phyloP scores from a whole-genome alignment of 2,113 vertebrate genomes.

The Rhipidura dahli region DNA sequence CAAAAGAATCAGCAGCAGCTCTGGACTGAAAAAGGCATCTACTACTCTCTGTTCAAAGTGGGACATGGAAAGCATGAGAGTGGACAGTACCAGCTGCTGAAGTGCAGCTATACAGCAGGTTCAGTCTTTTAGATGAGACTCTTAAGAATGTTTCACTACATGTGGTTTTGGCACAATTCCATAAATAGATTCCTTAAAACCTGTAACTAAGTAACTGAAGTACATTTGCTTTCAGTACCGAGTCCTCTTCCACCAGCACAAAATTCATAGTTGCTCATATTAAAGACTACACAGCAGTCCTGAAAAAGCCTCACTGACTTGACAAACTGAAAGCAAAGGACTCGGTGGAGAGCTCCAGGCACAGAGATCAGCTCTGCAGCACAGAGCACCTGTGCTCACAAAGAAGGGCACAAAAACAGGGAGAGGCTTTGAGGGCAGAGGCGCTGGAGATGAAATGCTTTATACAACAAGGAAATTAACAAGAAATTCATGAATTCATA shows the following conservation, averaged over 20 bases:
- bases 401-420: neutral
- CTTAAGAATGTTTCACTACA: neutral
- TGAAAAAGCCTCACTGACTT: neutral
- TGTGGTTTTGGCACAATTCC: neutral
- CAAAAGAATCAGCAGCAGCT: slow-evolving; percentile 87
- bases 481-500: neutral
- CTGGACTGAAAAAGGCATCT: slow-evolving; percentile 77
- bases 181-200: neutral
- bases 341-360: neutral
- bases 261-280: neutral
- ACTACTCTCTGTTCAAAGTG: slow-evolving; percentile 78
- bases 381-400: neutral
- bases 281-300: neutral
- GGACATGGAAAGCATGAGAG: slow-evolving; percentile 9
- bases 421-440: neutral
- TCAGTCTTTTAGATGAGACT: neutral
- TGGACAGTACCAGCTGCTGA: neutral
- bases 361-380: neutral
- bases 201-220: neutral
- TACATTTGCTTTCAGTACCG: neutral
- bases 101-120: neutral
- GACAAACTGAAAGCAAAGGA: neutral
- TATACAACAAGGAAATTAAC: neutral
- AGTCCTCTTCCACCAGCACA: neutral
- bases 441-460: neutral